Evolutionary conservation across 2,888 invertebrate genomes (phyloP), one percentile per base, ranked within the genome.

Genomic region (Calephelis perditalis): DNA sequence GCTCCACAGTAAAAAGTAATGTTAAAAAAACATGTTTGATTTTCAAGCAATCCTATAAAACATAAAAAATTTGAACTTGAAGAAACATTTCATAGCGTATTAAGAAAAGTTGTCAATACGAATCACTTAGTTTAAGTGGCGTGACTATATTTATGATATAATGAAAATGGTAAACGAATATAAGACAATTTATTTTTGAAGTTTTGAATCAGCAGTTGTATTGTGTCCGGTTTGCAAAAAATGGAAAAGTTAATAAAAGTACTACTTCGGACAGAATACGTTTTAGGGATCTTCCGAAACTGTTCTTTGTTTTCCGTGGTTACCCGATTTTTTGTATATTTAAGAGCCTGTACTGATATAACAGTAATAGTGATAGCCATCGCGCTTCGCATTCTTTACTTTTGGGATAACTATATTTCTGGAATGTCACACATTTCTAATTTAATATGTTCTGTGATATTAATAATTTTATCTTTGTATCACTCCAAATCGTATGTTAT

Each of bases 261-360:
- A 3, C n/a, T 68, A 36, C 7, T 65, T 5, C 8, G 59, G 9
- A 12, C 62, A 5, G 66, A 66, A 57, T 65, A 65, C 56, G 10
- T 65, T 11, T 7, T 67, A 5, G 60, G 68, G 37, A 9, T 69
- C 7, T 64, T 64, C 58, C 64, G 68, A 62, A 66, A 64, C 47
- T 62, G 55, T 26, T 55, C 40, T 3, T 60, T 49, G 7, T 56
- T 64, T 45, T 57, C 57, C 7, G 59, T 46, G 7, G 10, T 49
- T n/a, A 44, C 15, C 5, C 56, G 58, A 35, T n/a, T 43, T 35
- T 37, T 58, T 11, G 58, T 12, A 37, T 61, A 55, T 59, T 9
- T 68, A 62, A 37, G 56, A 65, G 46, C 49, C 67, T 46, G 46
- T 5, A 45, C 61, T 44, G 63, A 61, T 57, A 47, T 63, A 5